Evolutionary conservation across 2,797 vertebrate genomes (phyloP).

Genomic region (Gymnothorax reevesii): DNA sequence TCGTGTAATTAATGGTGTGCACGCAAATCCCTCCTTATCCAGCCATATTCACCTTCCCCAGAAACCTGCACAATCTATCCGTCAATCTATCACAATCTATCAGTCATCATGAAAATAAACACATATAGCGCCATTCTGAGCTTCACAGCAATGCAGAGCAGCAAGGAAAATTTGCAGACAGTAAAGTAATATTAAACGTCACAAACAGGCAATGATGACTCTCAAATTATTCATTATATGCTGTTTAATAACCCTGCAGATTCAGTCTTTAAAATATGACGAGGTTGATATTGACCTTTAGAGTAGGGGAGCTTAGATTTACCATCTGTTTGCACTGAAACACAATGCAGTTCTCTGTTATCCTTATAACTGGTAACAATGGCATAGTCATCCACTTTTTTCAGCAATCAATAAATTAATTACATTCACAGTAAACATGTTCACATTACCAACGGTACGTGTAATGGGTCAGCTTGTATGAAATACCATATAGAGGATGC

Average conservation of each 20-base stretch:
- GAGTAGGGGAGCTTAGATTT: conserved; percentile 58
- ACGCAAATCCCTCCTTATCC: conserved; percentile 81
- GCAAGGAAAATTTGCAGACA: conserved; percentile 69
- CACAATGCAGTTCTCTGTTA: conserved; percentile 64
- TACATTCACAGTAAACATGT: conserved; percentile 9
- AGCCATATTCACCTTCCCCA: conserved; percentile 78
- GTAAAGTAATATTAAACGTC: conserved; percentile 75
- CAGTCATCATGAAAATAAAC: conserved; percentile 49
- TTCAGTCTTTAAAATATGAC: conserved; percentile 55
- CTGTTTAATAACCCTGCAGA: conserved; percentile 65
- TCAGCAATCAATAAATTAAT: not conserved
- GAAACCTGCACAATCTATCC: conserved; percentile 70
- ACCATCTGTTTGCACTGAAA: conserved; percentile 66
- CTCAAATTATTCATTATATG: conserved; percentile 50
- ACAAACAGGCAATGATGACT: conserved; percentile 77
- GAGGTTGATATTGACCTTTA: conserved; percentile 63
- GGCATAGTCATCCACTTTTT: not conserved
- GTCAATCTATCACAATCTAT: conserved; percentile 49
- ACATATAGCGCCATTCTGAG: conserved; percentile 68
- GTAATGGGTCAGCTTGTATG: conserved; percentile 68
- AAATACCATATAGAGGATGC: conserved; percentile 67
- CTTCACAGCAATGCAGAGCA: conserved; percentile 71
- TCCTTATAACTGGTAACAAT: conserved; percentile 53
- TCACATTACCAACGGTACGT: conserved; percentile 26
- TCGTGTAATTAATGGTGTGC: conserved; percentile 92